phyloP scores from a whole-genome alignment of 2,888 invertebrate genomes.

The Eucera pruinosa region DNA sequence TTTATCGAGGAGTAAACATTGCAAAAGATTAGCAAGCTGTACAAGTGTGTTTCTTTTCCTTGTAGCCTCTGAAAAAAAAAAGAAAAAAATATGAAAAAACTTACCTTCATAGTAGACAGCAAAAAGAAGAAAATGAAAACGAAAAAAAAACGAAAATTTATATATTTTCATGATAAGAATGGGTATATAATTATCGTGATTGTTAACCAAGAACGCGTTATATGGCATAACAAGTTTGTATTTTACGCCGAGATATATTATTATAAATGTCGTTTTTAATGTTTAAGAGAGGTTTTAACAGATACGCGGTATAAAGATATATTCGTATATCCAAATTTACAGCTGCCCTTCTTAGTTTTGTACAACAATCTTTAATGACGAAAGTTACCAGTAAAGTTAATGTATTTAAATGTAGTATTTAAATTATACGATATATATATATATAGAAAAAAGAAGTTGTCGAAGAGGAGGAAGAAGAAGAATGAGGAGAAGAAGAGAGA shows the following conservation, averaged over 20 bases:
- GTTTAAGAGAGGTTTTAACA: constrained; percentile 14
- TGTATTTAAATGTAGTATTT: constrained; percentile 50
- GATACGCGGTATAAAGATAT: constrained; percentile 30
- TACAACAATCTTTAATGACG: constrained; percentile 32
- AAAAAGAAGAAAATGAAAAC: background rate
- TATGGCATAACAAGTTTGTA: constrained; percentile 37
- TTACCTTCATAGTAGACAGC: background rate
- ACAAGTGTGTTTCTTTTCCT: constrained; percentile 71
- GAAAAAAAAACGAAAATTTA: background rate
- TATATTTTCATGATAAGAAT: background rate
- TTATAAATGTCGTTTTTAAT: constrained; percentile 19
- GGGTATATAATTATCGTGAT: background rate
- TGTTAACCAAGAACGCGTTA: constrained; percentile 1
- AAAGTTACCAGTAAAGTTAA: constrained; percentile 45
- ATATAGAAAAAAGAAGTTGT: too few species aligned
- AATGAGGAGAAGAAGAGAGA: constrained; percentile 30
- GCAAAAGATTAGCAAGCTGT: constrained; percentile 78
- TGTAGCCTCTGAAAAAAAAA: constrained; percentile 34
- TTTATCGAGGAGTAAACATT: constrained; percentile 77
- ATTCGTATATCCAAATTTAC: constrained; percentile 18
- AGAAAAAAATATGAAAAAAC: too few species aligned
- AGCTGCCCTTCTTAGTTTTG: constrained; percentile 30
- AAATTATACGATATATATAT: constrained; percentile 35
- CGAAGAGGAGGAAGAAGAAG: constrained; percentile 9
- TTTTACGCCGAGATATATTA: constrained; percentile 38